Evolutionary conservation across 2,888 invertebrate species (phyloP).

Genomic region (Acronicta alni): DNA sequence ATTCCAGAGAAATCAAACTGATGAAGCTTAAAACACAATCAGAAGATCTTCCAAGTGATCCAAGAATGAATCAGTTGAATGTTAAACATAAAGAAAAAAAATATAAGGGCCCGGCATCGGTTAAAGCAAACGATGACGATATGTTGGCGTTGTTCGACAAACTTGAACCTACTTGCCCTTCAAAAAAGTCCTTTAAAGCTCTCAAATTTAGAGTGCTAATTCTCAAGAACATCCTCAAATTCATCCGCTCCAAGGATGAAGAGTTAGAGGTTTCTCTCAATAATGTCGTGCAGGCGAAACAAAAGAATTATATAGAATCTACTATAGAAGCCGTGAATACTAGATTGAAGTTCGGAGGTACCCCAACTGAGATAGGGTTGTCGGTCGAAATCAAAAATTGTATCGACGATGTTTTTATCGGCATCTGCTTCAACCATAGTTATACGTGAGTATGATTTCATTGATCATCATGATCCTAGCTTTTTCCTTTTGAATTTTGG

Average conservation of each 20-base stretch:
- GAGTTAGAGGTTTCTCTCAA: constrained; percentile 19
- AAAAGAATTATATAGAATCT: not conserved
- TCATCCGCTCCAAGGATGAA: constrained; percentile 6
- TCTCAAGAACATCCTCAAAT: constrained; percentile 13
- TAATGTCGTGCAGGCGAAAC: not conserved
- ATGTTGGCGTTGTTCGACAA: not conserved
- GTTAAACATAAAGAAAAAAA: not conserved
- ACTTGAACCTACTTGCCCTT: not conserved
- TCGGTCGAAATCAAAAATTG: constrained; percentile 1
- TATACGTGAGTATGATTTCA: constrained; percentile 16
- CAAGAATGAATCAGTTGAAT: not conserved
- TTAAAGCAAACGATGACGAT: too few species aligned
- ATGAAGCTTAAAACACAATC: not conserved
- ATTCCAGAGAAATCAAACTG: constrained; percentile 19
- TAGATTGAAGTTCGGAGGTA: not conserved
- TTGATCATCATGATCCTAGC: not conserved
- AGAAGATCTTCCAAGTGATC: too few species aligned
- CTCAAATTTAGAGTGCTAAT: constrained; percentile 25
- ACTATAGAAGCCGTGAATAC: constrained; percentile 12
- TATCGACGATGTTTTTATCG: constrained; percentile 4
- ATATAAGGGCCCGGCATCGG: too few species aligned
- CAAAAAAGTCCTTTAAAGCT: fast-evolving
- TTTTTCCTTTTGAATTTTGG: too few species aligned
- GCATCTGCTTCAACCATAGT: constrained; percentile 16
- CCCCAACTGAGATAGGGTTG: not conserved